A percentile compares a stretch with the other conserved stretches of the same genome.
These are phyloP conservation scores for Stegophylla sp. DNA, from an alignment of 2,888 invertebrate species.

Conservation along the genomic window DNA sequence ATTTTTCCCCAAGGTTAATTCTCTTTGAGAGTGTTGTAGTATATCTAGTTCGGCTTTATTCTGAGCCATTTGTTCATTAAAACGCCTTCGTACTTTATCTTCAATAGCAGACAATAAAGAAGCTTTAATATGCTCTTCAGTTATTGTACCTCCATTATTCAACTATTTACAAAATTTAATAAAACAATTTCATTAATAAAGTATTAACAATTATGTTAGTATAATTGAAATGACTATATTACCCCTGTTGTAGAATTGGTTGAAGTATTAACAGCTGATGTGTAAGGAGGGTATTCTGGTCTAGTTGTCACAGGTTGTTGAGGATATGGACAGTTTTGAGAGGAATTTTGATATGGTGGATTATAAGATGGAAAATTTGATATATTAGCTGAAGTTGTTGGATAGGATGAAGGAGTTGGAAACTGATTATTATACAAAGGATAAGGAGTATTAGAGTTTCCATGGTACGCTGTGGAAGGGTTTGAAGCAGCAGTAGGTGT, in stretches of 20 bases:
- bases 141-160: conserved; percentile 79
- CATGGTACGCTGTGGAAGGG: conserved; percentile 30
- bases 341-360: conserved; percentile 55
- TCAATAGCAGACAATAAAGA: conserved; percentile 94
- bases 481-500: conserved; percentile 39
- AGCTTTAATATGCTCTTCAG: conserved; percentile 92
- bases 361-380: conserved; percentile 42
- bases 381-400: conserved; percentile 37
- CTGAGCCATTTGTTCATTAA: conserved; percentile 89
- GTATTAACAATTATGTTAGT: neutral
- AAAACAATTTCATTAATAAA: neutral
- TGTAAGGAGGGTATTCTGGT: conserved; percentile 56
- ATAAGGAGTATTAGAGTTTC: conserved; percentile 48
- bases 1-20: conserved; percentile 82
- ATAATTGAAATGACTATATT: neutral
- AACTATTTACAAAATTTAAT: conserved; percentile 62
- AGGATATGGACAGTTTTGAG: conserved; percentile 36
- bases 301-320: conserved; percentile 32
- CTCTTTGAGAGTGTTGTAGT: conserved; percentile 83
- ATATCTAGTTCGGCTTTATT: conserved; percentile 91
- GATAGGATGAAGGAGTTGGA: conserved; percentile 38
- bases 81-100: conserved; percentile 85
- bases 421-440: conserved; percentile 52
- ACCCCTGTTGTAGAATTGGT: conserved; percentile 51
- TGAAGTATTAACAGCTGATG: conserved; percentile 8